phyloP scores from a whole-genome alignment of 2,113 vertebrate genomes.

The Struthidea cinerea region DNA sequence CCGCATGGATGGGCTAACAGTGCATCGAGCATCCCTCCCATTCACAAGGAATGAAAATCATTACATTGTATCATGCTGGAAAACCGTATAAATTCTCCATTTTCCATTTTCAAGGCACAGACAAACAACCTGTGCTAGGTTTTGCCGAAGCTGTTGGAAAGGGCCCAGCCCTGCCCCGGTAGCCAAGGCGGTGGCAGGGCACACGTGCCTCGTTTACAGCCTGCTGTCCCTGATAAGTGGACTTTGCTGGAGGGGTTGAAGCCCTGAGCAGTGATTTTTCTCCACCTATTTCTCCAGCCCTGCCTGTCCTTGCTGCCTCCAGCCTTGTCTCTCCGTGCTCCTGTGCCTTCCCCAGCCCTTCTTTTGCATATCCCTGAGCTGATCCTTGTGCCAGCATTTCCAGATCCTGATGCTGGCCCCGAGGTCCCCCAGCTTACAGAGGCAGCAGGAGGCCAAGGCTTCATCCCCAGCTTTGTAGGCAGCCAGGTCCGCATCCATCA shows the following conservation, averaged over 20 bases:
- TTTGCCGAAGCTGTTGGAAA: background rate
- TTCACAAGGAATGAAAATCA: background rate
- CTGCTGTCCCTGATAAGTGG: background rate
- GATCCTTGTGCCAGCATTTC: background rate
- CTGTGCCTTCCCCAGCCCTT: background rate
- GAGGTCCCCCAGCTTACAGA: background rate
- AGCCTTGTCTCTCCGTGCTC: background rate
- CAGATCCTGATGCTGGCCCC: background rate
- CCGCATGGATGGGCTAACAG: fast-evolving
- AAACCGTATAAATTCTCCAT: background rate
- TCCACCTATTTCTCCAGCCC: background rate
- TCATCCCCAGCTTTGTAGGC: background rate
- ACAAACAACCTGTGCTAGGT: background rate
- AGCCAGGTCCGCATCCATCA: background rate
- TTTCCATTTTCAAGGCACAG: background rate
- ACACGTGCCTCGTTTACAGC: background rate
- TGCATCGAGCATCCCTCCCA: background rate
- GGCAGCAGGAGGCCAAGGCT: background rate
- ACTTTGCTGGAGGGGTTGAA: background rate
- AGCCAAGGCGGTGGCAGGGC: background rate
- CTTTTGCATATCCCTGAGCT: background rate
- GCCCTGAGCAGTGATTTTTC: background rate
- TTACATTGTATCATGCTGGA: background rate
- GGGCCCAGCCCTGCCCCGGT: background rate
- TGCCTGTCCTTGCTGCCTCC: background rate